Conservation (phyloP, 2,113 vertebrate species). For the Indicator maculatus region DNA sequence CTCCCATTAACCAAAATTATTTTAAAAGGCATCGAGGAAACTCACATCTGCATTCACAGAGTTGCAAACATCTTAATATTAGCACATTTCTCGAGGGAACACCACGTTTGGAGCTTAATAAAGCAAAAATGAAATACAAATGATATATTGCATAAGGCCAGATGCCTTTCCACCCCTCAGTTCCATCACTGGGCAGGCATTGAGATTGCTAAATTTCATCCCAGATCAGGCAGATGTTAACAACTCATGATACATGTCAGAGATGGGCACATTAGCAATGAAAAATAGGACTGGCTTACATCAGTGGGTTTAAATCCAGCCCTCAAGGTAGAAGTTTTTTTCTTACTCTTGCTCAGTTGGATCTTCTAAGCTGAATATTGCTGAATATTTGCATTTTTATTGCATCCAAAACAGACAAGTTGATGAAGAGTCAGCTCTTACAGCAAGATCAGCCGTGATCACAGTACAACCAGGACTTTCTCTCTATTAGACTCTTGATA, state of each 20-base stretch:
- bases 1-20: neutral
- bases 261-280: neutral
- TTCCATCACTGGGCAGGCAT: neutral
- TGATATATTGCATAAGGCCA: neutral
- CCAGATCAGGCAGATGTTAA: neutral
- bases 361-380: neutral
- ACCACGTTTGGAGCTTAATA: neutral
- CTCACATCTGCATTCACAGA: neutral
- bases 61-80: neutral
- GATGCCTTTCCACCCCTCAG: neutral
- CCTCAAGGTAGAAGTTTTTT: neutral
- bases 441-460: neutral
- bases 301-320: neutral
- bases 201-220: neutral
- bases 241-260: neutral
- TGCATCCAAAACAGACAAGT: neutral
- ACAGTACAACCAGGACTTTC: neutral
- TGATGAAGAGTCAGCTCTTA: neutral
- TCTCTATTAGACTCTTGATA: neutral
- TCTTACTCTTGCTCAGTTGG: neutral
- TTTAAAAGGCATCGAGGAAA: neutral
- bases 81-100: neutral
- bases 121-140: neutral
- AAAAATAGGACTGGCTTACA: neutral
- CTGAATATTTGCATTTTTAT: neutral